Evolutionary conservation across 2,888 invertebrate genomes (phyloP), one percentile per base, ranked within the genome.

Genomic region (Conomelus anceps): DNA sequence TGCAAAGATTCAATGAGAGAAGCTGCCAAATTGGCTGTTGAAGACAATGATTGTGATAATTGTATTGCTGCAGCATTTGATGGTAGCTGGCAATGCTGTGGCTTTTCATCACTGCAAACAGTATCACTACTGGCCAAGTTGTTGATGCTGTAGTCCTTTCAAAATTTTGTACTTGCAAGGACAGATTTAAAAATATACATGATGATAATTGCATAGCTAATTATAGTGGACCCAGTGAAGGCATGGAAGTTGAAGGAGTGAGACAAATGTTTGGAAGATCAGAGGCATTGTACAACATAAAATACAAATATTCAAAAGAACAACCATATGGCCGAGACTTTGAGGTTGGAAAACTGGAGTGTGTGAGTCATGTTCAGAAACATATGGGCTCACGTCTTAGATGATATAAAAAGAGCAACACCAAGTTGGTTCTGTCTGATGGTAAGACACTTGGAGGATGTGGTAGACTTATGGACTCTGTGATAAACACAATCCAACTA

Each of bases 401-500:
- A n/a, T n/a, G n/a, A n/a, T n/a, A n/a, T n/a, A n/a, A n/a, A n/a
- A n/a, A n/a, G n/a, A n/a, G 23, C 90, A 23, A 89, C n/a, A n/a
- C n/a, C n/a, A n/a, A n/a, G n/a, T n/a, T n/a, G n/a, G n/a, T n/a
- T n/a, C n/a, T n/a, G n/a, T n/a, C n/a, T n/a, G n/a, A n/a, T n/a
- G n/a, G n/a, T n/a, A n/a, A n/a, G n/a, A n/a, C n/a, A n/a, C n/a
- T n/a, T 17, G 89, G 90, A 88, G 91, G 91, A 22, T 90, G 89
- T 90, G 91, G 90, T 0, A 91, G 91, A 89, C 89, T 92, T 23
- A 91, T 91, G 7, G 91, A 91, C 23, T 90, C 90, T 86, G 22
- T 91, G 17, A 91, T 92, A n/a, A 89, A 91, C 41, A 90, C 91
- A 89, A 87, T 92, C 63, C 91, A 91, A 26, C 89, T 85, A 22